Base-by-base conservation (phyloP, 2,797 vertebrate genomes). In the Erethizon dorsatum region DNA sequence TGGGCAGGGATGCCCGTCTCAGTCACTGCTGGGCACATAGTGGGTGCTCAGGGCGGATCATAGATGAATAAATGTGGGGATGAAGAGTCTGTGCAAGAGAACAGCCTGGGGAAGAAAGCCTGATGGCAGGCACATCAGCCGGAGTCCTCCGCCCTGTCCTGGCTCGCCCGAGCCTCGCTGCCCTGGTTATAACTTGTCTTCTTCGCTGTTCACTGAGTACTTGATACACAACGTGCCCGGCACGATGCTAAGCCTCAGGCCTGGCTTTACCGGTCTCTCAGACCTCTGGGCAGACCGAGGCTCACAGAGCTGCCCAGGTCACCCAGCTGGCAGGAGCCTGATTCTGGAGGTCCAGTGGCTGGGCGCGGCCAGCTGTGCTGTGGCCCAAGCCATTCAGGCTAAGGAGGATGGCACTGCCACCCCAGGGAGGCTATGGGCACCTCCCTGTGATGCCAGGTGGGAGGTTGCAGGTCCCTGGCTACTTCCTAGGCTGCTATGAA, bases 111-210 rank as follows among this genome's bases (percentile, higher is more conserved):
- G 45, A 15, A 0, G 13, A 75, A 12, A 26, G 71, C 73, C 3
- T 0, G 26, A 8, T 1, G 26, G 26, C 11, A 5, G n/a, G n/a
- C n/a, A 20, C 12, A 6, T 24, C 5, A 22, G 69, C 37, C 37
- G 11, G 69, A 41, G 37, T 22, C 69, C 71, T 24, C 15, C 10
- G 0, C 20, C 71, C 71, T 22, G 10, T 3, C 37, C 37, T 5
- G 69, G 37, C 69, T 5, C 4, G 3, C 22, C 65, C 1, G 41
- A 11, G 9, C 22, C 20, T 5, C 2, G 2, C 41, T 22, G 22
- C 22, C 41, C 71, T 13, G 67, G 41, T 45, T 24, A 11, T 13
- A 28, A 11, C 71, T 73, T 26, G 37, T 20, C 5, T 5, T 24
- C 24, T 14, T 28, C 5, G 4, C 45, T 75, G 45, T 47, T 28